A percentile compares a stretch with the other conserved stretches of the same genome.
These are phyloP conservation scores for Pyrocoelia pectoralis DNA, from an alignment of 2,888 invertebrate genomes.

Conservation along the genomic window DNA sequence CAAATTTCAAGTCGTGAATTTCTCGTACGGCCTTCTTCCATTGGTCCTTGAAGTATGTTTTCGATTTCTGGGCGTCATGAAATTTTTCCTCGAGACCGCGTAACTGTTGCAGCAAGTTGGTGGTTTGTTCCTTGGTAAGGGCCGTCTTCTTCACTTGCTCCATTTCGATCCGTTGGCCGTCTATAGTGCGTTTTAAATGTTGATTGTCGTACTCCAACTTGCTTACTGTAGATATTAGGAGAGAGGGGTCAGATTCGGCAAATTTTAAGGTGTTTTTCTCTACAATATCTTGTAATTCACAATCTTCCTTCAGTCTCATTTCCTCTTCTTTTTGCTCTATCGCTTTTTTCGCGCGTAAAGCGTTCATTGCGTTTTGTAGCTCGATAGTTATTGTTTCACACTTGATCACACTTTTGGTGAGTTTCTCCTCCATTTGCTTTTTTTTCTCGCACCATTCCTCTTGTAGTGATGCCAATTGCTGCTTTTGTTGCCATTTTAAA, in stretches of 20 bases:
- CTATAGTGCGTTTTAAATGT: constrained; percentile 50
- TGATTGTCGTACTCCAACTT: constrained; percentile 53
- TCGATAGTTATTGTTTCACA: constrained; percentile 68
- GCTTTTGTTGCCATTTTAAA: constrained; percentile 54
- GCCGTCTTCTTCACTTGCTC: constrained; percentile 64
- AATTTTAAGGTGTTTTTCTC: constrained; percentile 50
- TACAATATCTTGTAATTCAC: constrained; percentile 45
- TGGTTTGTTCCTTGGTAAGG: constrained; percentile 72
- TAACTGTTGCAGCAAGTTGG: constrained; percentile 72
- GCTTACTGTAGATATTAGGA: constrained; percentile 52
- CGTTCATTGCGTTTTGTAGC: constrained; percentile 66
- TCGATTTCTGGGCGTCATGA: constrained; percentile 69
- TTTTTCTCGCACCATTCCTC: constrained; percentile 49
- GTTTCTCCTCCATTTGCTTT: constrained; percentile 65
- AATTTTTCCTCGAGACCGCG: constrained; percentile 72
- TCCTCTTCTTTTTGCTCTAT: constrained; percentile 40
- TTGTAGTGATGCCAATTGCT: constrained; percentile 34
- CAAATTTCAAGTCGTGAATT: constrained; percentile 69
- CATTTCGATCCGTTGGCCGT: constrained; percentile 53
- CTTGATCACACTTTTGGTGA: constrained; percentile 67
- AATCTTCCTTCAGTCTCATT: constrained; percentile 37
- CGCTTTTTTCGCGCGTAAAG: constrained; percentile 37
- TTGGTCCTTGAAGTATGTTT: constrained; percentile 78
- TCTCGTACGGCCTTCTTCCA: constrained; percentile 76
- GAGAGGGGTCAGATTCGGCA: constrained; percentile 45